These are phyloP conservation scores for Pseudorectes ferrugineus DNA, from an alignment of 2,113 vertebrate genomes.

Conservation along the genomic window DNA sequence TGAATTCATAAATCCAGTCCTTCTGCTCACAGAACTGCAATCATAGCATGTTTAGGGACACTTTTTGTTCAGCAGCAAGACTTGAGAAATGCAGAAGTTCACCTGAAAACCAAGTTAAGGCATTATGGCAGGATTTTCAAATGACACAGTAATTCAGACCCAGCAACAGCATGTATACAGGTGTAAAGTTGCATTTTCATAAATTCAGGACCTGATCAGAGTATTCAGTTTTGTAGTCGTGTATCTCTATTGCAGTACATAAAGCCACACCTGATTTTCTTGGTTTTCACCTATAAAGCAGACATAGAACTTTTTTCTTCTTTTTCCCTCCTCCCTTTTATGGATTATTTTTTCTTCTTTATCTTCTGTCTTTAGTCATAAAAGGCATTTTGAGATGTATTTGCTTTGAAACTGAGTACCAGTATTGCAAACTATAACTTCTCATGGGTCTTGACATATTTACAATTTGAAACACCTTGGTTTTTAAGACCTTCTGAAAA, in stretches of 20 bases:
- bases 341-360: background rate
- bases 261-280: background rate
- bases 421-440: background rate
- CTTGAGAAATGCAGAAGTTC: background rate
- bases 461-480: background rate
- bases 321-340: background rate
- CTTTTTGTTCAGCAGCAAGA: background rate
- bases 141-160: background rate
- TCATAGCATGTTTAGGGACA: background rate
- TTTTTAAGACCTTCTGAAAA: background rate
- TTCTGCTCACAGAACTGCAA: background rate
- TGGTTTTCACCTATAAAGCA: background rate
- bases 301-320: background rate
- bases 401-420: background rate
- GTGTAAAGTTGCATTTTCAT: background rate
- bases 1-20: background rate
- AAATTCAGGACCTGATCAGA: background rate
- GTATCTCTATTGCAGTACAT: background rate
- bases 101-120: background rate
- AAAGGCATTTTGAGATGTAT: background rate
- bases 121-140: background rate
- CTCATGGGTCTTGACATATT: background rate
- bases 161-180: background rate
- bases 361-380: background rate
- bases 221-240: background rate